Conservation (phyloP, 1,140 invertebrate genomes). For the Diorhabda carinulata region DNA sequence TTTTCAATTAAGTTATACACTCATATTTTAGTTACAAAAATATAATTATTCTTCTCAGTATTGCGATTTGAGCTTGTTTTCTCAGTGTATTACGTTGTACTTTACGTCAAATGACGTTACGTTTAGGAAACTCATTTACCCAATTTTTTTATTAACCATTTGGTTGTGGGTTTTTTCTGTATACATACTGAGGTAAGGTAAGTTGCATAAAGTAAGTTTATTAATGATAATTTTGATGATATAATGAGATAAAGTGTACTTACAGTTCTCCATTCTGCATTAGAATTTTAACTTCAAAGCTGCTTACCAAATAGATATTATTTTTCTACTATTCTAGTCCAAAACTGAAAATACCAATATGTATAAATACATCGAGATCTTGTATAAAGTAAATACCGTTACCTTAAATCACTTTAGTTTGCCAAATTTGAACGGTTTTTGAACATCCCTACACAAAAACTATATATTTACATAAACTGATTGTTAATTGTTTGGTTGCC, state of each 20-base stretch:
- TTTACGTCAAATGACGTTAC: too few relatives aligned
- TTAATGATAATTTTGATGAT: background rate
- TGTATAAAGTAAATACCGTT: background rate
- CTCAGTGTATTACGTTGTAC: too few relatives aligned
- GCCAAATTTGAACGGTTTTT: background rate
- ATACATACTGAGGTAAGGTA: too few relatives aligned
- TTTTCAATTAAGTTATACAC: too few relatives aligned
- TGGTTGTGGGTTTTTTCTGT: too few relatives aligned
- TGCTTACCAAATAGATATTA: background rate
- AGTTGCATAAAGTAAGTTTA: too few relatives aligned
- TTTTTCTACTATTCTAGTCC: slow-evolving; percentile 7
- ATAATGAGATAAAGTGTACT: slow-evolving; percentile 2
- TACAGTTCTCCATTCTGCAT: slow-evolving; percentile 13
- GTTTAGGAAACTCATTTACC: too few relatives aligned
- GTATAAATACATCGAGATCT: background rate
- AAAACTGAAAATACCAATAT: slow-evolving; percentile 4
- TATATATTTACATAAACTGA: slow-evolving; percentile 14
- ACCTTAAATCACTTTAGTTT: slow-evolving; percentile 10
- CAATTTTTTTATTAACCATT: too few relatives aligned
- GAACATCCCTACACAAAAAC: slow-evolving; percentile 11
- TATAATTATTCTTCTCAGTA: too few relatives aligned
- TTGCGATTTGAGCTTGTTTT: too few relatives aligned
- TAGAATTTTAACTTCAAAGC: slow-evolving; percentile 12
- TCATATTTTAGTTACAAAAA: too few relatives aligned
- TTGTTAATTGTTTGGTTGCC: slow-evolving; percentile 27